Evolutionary conservation across 2,888 invertebrate species (phyloP), one percentile per base, ranked within the genome.

Genomic region (Callyntrura sp.): DNA sequence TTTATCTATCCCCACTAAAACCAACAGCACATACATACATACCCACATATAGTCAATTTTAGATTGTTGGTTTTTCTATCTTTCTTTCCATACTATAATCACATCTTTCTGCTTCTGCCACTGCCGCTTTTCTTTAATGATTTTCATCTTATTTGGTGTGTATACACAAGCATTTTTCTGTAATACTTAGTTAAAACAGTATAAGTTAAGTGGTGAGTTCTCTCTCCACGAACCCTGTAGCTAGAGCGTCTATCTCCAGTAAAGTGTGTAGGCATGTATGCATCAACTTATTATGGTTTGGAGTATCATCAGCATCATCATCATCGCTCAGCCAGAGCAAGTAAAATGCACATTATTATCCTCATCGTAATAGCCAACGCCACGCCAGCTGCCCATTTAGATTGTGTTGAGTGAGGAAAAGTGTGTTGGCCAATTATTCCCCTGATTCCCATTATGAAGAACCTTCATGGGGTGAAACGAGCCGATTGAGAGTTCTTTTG

Each of bases 371-470:
- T 73, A 76, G 76, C 57, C 60, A 73, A 43, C 60, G 76, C 86
- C 86, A 86, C 79, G 86, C 86, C 87, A 87, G 87, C 87, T 87
- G 87, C 87, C 87, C 87, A 87, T 87, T 87, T 87, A 87, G 87
- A 87, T 87, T 87, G 87, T 87, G 87, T 87, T 88, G 84, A 87
- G 90, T 90, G 90, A 85, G 90, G 90, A 90, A 91, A 91, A 91
- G 89, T 88, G 90, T 88, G 88, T 88, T 91, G 91, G 92, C 89
- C 92, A 92, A 93, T 92, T 92, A 93, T 92, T 93, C 93, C 93
- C 93, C 87, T 88, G 93, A 92, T 92, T 91, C 93, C 93, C 93
- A 93, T 93, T 92, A 93, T 88, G 90, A 91, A 90, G 91, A 92
- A 91, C 89, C 88, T 91, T 91, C 86, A 91, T 92, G 91, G 91